Evolutionary conservation across 2,113 vertebrate species (phyloP).

Genomic region (Arothron firmamentum): DNA sequence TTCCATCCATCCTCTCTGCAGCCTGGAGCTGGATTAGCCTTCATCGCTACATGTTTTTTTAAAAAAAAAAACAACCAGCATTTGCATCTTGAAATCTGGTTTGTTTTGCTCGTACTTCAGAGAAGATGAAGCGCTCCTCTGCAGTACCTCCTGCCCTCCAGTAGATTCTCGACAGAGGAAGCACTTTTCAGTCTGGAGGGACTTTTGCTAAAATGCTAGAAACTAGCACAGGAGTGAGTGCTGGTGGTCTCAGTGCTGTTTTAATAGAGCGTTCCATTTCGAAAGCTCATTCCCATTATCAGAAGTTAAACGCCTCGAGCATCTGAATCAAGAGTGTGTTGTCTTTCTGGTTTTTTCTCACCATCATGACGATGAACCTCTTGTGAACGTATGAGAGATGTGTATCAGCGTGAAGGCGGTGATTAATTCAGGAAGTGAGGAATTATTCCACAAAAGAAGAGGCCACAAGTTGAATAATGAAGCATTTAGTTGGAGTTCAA

Average conservation of each 20-base stretch:
- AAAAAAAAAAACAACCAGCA: too few relatives aligned
- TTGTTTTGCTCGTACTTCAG: conserved; percentile 31
- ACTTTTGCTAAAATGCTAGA: conserved; percentile 22
- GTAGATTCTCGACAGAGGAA: conserved; percentile 31
- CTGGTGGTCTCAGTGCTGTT: conserved; percentile 9
- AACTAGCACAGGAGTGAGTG: conserved; percentile 16
- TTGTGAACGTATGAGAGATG: background rate
- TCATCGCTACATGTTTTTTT: too few relatives aligned
- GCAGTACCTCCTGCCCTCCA: conserved; percentile 7
- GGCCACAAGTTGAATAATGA: conserved; percentile 7
- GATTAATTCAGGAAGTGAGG: conserved; percentile 42
- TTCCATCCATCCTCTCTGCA: background rate
- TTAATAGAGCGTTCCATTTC: conserved; percentile 11
- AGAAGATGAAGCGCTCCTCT: conserved; percentile 18
- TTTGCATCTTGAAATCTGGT: conserved; percentile 2
- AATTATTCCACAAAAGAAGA: conserved; percentile 39
- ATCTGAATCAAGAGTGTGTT: conserved; percentile 25
- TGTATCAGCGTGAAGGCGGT: conserved; percentile 3
- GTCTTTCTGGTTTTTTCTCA: conserved; percentile 5
- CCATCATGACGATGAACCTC: background rate
- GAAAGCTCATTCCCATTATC: conserved; percentile 18
- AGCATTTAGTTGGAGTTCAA: conserved; percentile 33
- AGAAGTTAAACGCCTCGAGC: conserved; percentile 24
- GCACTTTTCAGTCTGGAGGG: conserved; percentile 36
- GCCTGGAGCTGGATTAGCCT: conserved; percentile 8